phyloP scores from a whole-genome alignment of 1,140 invertebrate species.

The Grapholita molesta region DNA sequence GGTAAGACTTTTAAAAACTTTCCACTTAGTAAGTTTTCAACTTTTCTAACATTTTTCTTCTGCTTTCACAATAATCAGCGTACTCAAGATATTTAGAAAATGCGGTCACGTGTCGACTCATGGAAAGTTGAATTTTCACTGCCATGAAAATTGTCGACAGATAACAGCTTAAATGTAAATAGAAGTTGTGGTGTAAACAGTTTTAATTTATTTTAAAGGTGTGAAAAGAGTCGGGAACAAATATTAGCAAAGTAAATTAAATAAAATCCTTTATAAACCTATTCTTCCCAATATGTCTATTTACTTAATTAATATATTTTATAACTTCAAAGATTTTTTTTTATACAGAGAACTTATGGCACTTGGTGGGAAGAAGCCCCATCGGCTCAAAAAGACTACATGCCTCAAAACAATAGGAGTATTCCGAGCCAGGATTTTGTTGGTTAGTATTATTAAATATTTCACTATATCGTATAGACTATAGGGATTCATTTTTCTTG shows the following conservation, averaged over 20 bases:
- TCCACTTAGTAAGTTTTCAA: slow-evolving; percentile 17
- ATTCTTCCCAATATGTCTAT: too few species aligned
- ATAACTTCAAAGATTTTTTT: background rate
- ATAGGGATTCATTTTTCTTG: too few species aligned
- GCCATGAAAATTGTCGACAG: background rate
- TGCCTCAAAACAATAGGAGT: slow-evolving; percentile 84
- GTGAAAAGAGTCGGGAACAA: too few species aligned
- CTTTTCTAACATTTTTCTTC: slow-evolving; percentile 17
- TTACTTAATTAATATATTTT: background rate
- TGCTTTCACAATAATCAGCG: background rate
- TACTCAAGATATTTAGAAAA: background rate
- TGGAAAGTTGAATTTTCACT: background rate
- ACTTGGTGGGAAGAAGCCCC: slow-evolving; percentile 92
- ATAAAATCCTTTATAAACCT: too few species aligned
- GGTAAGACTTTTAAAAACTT: slow-evolving; percentile 76
- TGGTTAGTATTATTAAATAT: slow-evolving; percentile 78
- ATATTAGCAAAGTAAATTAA: too few species aligned
- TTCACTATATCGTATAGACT: too few species aligned
- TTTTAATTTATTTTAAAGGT: too few species aligned
- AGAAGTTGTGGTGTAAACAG: too few species aligned
- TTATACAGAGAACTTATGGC: slow-evolving; percentile 89
- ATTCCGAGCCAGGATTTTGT: slow-evolving; percentile 91
- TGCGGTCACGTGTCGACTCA: background rate
- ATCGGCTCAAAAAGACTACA: slow-evolving; percentile 83
- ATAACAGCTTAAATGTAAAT: too few species aligned